phyloP scores from a whole-genome alignment of 2,888 invertebrate genomes.

The Mechanitis messenoides region DNA sequence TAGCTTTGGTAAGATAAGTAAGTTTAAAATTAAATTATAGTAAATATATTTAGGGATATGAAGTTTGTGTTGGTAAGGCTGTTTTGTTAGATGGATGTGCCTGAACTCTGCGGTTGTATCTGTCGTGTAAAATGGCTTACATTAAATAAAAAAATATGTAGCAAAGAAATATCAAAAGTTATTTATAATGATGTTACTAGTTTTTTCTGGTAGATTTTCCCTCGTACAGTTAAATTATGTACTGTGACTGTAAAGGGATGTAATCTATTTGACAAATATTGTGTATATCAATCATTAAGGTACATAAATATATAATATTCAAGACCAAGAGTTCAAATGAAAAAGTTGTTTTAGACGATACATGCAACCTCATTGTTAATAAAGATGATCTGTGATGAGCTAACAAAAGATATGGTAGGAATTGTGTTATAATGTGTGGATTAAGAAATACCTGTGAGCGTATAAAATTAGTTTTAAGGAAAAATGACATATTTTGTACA shows the following conservation, averaged over 20 bases:
- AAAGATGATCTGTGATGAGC: conserved; percentile 66
- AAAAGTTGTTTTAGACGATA: not conserved
- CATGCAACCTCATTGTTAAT: conserved; percentile 19
- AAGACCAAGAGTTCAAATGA: too few species aligned
- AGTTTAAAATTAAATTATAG: conserved; percentile 42
- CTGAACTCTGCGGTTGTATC: conserved; percentile 34
- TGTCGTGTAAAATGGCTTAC: not conserved
- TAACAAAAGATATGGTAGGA: conserved; percentile 44
- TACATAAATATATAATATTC: too few species aligned
- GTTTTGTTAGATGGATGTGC: conserved; percentile 65
- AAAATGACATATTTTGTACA: conserved; percentile 74
- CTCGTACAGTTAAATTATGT: too few species aligned
- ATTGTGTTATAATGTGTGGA: conserved; percentile 14
- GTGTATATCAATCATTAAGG: too few species aligned
- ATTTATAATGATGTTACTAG: too few species aligned
- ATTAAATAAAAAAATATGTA: not conserved
- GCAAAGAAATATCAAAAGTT: conserved; percentile 5
- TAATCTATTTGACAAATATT: too few species aligned
- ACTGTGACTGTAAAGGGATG: too few species aligned
- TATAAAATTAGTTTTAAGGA: conserved; percentile 43
- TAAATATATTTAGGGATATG: conserved; percentile 36
- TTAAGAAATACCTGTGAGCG: conserved; percentile 24
- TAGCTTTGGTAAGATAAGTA: conserved; percentile 60
- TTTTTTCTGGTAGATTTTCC: too few species aligned
- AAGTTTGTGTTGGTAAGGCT: conserved; percentile 46